These are phyloP conservation scores for Diglossa brunneiventris DNA, from an alignment of 2,113 vertebrate species.

Conservation along the genomic window DNA sequence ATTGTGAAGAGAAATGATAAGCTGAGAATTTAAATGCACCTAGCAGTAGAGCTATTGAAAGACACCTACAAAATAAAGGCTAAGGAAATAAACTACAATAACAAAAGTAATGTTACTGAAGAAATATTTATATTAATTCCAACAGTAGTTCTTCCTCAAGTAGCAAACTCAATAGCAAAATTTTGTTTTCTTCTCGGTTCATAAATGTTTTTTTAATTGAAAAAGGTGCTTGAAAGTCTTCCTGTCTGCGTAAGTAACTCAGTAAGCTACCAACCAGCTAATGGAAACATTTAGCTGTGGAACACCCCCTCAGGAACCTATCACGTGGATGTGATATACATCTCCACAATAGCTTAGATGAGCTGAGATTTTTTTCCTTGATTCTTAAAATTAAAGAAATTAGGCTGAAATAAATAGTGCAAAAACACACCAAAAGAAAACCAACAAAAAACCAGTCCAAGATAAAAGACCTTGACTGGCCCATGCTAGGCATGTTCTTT, in stretches of 20 bases:
- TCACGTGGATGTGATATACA: fast-evolving
- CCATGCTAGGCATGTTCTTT: not conserved
- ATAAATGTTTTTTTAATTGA: not conserved
- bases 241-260: not conserved
- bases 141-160: not conserved
- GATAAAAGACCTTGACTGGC: not conserved
- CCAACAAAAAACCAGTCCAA: not conserved
- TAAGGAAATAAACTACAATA: not conserved
- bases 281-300: not conserved
- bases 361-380: fast-evolving
- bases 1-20: not conserved
- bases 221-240: not conserved
- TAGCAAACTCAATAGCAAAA: not conserved
- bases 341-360: not conserved
- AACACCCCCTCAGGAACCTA: not conserved
- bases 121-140: not conserved
- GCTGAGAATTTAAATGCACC: not conserved
- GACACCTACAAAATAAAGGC: not conserved
- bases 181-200: not conserved
- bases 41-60: not conserved
- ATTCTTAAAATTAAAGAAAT: not conserved
- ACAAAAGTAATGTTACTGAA: not conserved
- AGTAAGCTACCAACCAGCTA: not conserved
- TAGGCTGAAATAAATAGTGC: not conserved
- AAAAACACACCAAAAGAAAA: not conserved